A percentile compares a stretch with the other conserved stretches of the same genome.
Evolutionary conservation across 2,888 invertebrate genomes (phyloP).

Genomic region (Hirudinaria manillensis): DNA sequence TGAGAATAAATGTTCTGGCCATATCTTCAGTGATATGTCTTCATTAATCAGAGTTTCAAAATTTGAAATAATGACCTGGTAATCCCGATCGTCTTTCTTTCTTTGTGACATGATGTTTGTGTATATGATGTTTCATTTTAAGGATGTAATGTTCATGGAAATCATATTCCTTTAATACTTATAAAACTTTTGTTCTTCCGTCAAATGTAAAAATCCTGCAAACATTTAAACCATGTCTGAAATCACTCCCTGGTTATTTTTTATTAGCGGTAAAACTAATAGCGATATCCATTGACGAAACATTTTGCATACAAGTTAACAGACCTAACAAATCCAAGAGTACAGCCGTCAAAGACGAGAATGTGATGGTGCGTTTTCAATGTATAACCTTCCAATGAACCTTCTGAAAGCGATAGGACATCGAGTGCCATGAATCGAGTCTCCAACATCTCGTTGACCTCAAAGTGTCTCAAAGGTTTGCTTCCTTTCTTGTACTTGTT

Average conservation of each 20-base stretch:
- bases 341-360: slow-evolving; percentile 64
- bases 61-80: too few species aligned
- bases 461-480: slow-evolving; percentile 34
- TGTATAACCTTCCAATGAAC: slow-evolving; percentile 36
- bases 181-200: slow-evolving; percentile 38
- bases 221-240: slow-evolving; percentile 18
- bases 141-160: slow-evolving; percentile 66
- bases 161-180: slow-evolving; percentile 47
- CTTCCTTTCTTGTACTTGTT: slow-evolving; percentile 20
- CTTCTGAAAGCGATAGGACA: slow-evolving; percentile 40
- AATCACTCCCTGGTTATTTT: neutral
- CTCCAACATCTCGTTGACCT: slow-evolving; percentile 61
- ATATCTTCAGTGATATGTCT: too few species aligned
- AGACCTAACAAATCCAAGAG: slow-evolving; percentile 66
- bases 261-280: neutral
- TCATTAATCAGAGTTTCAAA: too few species aligned
- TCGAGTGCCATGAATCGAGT: slow-evolving; percentile 68
- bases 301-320: neutral
- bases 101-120: neutral
- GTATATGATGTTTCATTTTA: slow-evolving; percentile 58
- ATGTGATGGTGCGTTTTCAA: neutral
- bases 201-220: slow-evolving; percentile 46
- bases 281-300: neutral
- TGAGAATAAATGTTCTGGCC: too few species aligned
- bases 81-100: slow-evolving; percentile 52